Evolutionary conservation across 2,888 invertebrate genomes (phyloP).

Genomic region (Drosophila cracens): DNA sequence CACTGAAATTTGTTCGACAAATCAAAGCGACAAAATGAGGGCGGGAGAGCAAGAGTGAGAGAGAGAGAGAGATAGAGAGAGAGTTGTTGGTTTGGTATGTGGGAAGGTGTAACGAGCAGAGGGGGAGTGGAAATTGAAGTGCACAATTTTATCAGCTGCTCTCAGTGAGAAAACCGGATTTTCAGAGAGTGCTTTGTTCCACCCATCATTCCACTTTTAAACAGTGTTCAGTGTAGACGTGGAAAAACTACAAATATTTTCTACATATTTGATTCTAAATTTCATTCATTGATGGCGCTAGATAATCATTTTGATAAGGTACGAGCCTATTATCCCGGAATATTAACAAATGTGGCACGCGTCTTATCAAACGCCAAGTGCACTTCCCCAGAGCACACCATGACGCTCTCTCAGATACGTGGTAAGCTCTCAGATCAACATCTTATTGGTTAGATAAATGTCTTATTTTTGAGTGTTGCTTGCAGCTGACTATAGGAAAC

Average conservation of each 20-base stretch:
- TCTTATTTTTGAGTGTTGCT: constrained; percentile 6
- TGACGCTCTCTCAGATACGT: constrained; percentile 58
- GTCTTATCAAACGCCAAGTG: constrained; percentile 36
- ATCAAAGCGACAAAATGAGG: no score
- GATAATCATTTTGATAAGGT: constrained; percentile 54
- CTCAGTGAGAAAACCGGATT: constrained; percentile 14
- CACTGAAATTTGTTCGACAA: constrained; percentile 13
- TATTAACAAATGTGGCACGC: constrained; percentile 27
- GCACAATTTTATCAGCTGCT: background rate
- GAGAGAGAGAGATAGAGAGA: background rate
- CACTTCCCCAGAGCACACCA: constrained; percentile 42
- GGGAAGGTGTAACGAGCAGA: background rate
- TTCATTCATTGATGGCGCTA: constrained; percentile 24
- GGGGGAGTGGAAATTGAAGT: constrained; percentile 4
- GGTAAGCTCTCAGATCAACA: constrained; percentile 38
- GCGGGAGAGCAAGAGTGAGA: background rate
- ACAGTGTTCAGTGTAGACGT: constrained; percentile 6
- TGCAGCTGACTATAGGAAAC: constrained; percentile 44
- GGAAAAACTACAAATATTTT: background rate
- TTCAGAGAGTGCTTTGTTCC: constrained; percentile 7
- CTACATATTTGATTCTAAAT: background rate
- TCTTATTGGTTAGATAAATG: background rate
- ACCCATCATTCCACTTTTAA: constrained; percentile 23
- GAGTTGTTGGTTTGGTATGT: background rate
- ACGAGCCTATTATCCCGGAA: constrained; percentile 26